These are phyloP conservation scores for Molanna angustata DNA, from an alignment of 2,888 invertebrate genomes.

Conservation along the genomic window DNA sequence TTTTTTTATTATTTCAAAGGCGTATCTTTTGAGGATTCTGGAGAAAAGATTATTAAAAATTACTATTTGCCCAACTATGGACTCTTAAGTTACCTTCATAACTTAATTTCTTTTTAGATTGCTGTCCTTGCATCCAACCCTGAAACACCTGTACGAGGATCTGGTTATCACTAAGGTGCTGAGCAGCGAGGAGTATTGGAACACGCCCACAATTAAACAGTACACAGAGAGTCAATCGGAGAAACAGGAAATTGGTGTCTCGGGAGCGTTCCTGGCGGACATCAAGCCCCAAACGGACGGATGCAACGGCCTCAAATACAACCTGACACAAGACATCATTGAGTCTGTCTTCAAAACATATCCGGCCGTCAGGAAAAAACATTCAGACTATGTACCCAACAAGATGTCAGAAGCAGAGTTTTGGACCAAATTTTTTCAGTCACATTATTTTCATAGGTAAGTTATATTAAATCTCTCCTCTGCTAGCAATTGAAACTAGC, in stretches of 20 bases:
- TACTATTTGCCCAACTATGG: no score
- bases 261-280: conserved; percentile 81
- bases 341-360: conserved; percentile 99
- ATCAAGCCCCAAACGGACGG: conserved; percentile 97
- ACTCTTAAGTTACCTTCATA: no score
- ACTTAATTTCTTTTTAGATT: conserved; percentile 67
- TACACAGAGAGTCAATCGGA: conserved; percentile 72
- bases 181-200: conserved; percentile 98
- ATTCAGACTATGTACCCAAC: conserved; percentile 92
- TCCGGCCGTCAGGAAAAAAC: conserved; percentile 96
- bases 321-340: conserved; percentile 94
- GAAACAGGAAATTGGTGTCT: conserved; percentile 84
- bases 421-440: conserved; percentile 99
- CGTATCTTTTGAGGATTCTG: no score
- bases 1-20: no score
- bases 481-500: not conserved
- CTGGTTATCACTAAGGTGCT: conserved; percentile 95
- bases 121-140: conserved; percentile 83
- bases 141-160: conserved; percentile 94
- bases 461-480: not conserved
- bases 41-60: no score
- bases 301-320: conserved; percentile 94
- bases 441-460: conserved; percentile 94
- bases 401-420: conserved; percentile 96
- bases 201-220: conserved; percentile 74